These are phyloP conservation scores for Erpornis zantholeuca DNA, from an alignment of 2,113 vertebrate species.

Conservation along the genomic window DNA sequence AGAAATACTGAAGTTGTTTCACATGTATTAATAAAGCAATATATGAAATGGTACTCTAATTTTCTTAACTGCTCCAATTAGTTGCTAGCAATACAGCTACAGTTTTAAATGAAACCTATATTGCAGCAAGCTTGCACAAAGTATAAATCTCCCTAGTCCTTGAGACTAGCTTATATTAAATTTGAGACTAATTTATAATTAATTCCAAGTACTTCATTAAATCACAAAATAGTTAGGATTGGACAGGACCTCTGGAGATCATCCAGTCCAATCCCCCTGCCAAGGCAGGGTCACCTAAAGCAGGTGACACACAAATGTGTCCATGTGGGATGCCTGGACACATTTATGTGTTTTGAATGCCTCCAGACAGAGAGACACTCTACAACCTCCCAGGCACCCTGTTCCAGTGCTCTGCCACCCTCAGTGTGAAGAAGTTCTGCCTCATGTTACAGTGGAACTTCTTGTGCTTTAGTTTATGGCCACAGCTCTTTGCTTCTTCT, in stretches of 20 bases:
- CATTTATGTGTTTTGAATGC: neutral
- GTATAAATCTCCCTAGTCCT: neutral
- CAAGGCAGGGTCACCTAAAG: neutral
- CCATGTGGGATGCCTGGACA: no score
- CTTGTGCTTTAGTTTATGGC: neutral
- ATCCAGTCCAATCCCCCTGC: neutral
- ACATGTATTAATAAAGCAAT: neutral
- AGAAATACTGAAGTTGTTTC: neutral
- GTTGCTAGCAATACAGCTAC: neutral
- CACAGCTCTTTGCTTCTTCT: fast-evolving
- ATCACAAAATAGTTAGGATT: neutral
- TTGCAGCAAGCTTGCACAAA: neutral
- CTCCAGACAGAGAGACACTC: neutral
- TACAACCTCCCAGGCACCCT: neutral
- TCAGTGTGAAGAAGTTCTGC: neutral
- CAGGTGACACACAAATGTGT: neutral
- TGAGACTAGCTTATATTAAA: neutral
- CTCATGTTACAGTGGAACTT: neutral
- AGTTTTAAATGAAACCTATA: neutral
- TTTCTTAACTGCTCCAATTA: neutral
- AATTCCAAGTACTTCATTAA: neutral
- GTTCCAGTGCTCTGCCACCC: neutral
- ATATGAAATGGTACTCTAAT: neutral
- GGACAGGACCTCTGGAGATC: neutral
- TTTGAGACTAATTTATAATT: neutral